phyloP scores from a whole-genome alignment of 2,888 invertebrate species.

The Dione juno region DNA sequence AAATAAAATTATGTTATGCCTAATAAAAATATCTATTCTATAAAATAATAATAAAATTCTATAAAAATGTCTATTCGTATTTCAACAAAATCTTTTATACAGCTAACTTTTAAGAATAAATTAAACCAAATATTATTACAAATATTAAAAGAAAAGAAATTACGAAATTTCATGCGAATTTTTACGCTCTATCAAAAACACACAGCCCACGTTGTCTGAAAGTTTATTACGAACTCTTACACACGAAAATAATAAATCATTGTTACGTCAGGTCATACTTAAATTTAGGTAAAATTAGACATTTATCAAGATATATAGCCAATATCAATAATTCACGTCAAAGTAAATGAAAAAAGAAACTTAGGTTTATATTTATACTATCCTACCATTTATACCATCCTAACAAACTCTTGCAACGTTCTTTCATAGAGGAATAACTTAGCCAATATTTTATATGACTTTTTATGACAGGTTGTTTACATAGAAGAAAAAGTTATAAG shows the following conservation, averaged over 20 bases:
- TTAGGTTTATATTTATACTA: no score
- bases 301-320: constrained; percentile 16
- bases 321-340: constrained; percentile 9
- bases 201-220: not conserved
- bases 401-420: constrained; percentile 13
- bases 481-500: constrained; percentile 3
- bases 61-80: no score
- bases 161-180: not conserved
- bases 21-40: no score
- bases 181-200: not conserved
- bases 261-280: not conserved
- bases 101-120: not conserved
- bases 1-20: no score
- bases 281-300: not conserved
- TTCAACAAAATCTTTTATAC: no score
- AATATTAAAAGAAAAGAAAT: not conserved
- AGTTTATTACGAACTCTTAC: not conserved
- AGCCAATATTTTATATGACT: constrained; percentile 26
- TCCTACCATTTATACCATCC: no score
- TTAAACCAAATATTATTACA: not conserved
- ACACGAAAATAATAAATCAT: constrained; percentile 8
- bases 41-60: no score
- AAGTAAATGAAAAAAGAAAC: constrained; percentile 22
- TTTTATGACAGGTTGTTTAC: constrained; percentile 24
- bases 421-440: constrained; percentile 12